Evolutionary conservation across 2,888 invertebrate genomes (phyloP), one percentile per base, ranked within the genome.

Genomic region (Emmelina monodactyla): DNA sequence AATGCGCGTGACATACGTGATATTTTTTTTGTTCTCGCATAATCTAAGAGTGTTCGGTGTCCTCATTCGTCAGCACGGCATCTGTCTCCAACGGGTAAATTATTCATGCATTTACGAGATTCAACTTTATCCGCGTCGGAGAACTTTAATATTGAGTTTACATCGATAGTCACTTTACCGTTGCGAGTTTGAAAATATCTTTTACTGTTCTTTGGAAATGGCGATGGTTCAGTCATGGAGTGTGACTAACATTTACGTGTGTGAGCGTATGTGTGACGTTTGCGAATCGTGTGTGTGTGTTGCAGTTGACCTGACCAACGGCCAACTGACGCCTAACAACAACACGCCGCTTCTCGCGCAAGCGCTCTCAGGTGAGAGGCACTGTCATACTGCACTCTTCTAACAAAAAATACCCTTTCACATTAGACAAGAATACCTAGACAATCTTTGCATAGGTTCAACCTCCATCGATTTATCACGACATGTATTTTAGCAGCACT

Each of bases 291-390:
- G n/a, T n/a, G n/a, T n/a, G n/a, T n/a, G n/a, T n/a, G n/a, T n/a
- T n/a, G 80, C 87, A 93, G 93, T 94, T 88, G 94, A 94, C 86
- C 88, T 94, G 84, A 90, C 92, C 85, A 94, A 94, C 82, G 94
- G 94, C 80, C 94, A 94, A 85, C 88, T 94, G 80, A 94, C 94
- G 75, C 93, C 93, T 80, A 94, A 94, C 87, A 93, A 93, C 88
- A 94, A 93, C 83, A 93, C 93, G 73, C 93, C 94, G 72, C 87
- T 94, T 83, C 88, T 94, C 83, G 94, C 94, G 83, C 94, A 94
- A 85, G 93, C 93, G 70, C 87, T 94, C 82, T 94, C 94, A 91
- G 94, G 94, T 94, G 89, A 78, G 75, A 50, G 53, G 63, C 65
- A 63, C 54, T 33, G 5, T 25, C 25, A 25, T 25, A n/a, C n/a